A percentile compares a stretch with the other conserved stretches of the same genome.
Conservation (phyloP, 2,113 vertebrate species). For the Cavia porcellus region DNA sequence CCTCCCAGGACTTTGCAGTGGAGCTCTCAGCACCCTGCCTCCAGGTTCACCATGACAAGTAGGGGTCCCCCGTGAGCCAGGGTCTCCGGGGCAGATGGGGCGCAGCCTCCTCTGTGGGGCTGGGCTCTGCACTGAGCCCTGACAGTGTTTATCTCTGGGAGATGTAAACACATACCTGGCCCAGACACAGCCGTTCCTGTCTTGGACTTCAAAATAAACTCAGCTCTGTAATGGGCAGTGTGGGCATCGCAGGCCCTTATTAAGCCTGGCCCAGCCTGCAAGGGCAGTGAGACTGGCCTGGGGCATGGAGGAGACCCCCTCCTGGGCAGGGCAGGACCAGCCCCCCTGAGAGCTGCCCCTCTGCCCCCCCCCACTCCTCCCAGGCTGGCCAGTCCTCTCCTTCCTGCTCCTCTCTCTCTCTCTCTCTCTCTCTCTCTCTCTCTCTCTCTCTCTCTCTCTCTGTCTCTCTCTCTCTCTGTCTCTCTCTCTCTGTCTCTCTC, state of each 20-base stretch:
- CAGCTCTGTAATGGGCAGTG: slow-evolving; percentile 64
- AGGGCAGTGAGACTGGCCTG: background rate
- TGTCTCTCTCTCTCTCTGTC: no score
- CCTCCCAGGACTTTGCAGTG: no score
- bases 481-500: no score
- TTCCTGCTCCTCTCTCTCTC: fast-evolving
- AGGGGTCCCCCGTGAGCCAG: background rate
- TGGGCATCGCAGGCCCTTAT: slow-evolving; percentile 57
- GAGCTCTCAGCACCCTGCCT: fast-evolving
- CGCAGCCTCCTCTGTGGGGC: background rate
- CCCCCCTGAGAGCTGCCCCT: background rate
- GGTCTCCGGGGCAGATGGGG: background rate
- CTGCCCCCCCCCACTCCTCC: background rate
- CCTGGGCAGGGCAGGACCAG: background rate
- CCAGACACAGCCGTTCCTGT: slow-evolving; percentile 29
- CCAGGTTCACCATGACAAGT: background rate
- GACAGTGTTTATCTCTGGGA: slow-evolving; percentile 42
- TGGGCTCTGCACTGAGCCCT: background rate
- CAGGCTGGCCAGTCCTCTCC: background rate
- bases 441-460: no score
- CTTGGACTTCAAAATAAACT: slow-evolving; percentile 78
- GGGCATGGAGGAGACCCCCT: background rate
- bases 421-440: no score
- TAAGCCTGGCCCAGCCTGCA: slow-evolving; percentile 61
- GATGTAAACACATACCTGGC: slow-evolving; percentile 69